Evolutionary conservation across 2,888 invertebrate species (phyloP).

Genomic region (Apamea crenata): DNA sequence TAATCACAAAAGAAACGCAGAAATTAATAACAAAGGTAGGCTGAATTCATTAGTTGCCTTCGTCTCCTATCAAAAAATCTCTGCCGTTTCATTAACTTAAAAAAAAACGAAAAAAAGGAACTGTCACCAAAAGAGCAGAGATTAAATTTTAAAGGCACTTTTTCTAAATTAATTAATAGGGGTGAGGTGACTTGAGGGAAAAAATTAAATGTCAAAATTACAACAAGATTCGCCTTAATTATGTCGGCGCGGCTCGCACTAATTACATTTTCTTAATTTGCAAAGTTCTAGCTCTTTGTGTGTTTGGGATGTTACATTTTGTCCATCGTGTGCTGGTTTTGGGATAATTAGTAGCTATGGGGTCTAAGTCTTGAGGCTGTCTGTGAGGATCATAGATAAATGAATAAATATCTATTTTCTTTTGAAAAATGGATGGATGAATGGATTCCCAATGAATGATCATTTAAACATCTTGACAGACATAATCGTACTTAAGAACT

Average conservation of each 20-base stretch:
- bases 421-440: neutral
- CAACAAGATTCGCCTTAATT: constrained; percentile 90
- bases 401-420: neutral
- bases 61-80: constrained; percentile 85
- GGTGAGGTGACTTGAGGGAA: constrained; percentile 82
- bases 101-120: constrained; percentile 74
- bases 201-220: constrained; percentile 90
- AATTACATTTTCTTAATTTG: constrained; percentile 90
- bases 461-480: neutral
- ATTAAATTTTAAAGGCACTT: constrained; percentile 89
- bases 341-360: neutral
- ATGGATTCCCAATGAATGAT: neutral
- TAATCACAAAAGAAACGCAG: constrained; percentile 61
- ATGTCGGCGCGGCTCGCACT: constrained; percentile 83
- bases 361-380: neutral
- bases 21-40: constrained; percentile 76
- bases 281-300: constrained; percentile 78
- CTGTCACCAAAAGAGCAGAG: constrained; percentile 85
- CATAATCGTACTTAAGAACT: neutral
- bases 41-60: constrained; percentile 78
- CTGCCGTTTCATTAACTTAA: constrained; percentile 84
- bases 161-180: constrained; percentile 88
- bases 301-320: constrained; percentile 53
- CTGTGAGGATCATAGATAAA: no score
- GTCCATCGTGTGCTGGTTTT: constrained; percentile 16